Evolutionary conservation across 2,888 invertebrate species (phyloP), one percentile per base, ranked within the genome.

Genomic region (Diadegma fenestrale): DNA sequence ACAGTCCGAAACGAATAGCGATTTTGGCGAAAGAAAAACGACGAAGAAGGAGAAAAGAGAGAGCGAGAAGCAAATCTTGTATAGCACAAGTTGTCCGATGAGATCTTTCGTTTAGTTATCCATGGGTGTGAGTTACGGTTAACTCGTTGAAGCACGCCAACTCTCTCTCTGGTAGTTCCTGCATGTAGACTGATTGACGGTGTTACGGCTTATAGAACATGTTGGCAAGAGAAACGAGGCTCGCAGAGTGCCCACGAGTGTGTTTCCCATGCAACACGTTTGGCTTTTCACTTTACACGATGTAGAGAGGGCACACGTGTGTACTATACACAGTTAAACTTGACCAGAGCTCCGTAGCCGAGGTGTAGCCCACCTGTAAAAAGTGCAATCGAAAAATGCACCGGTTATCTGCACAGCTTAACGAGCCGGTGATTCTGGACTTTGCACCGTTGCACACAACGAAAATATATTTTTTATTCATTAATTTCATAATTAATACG

Each of bases 101-200:
- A 85, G 81, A 86, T 86, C 85, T 85, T 85, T 85, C 79, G 82
- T 82, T 86, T 72, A 76, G 71, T 78, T 86, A 82, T 72, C 84
- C 84, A 78, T 78, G 77, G 51, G 73, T 63, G 85, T 82, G 85
- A 85, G 85, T 86, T 86, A 85, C 73, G 80, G 82, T 69, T 51
- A 64, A 66, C 66, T 82, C 69, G 76, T 64, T 77, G 77, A 68
- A 85, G 81, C 86, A 86, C 84, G 86, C 86, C 75, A 86, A 64
- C 81, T 54, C 83, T 30, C 33, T 33, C 3, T 33, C 64, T 64
- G 82, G 71, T 51, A 71, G 76, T 54, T 48, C 64, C 63, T 26
- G 54, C 58, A 61, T n/a, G 66, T 66, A 63, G 66, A 63, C 69
- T 77, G 75, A 66, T 71, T 61, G 79, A 73, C 78, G 71, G 48